A percentile compares a stretch with the other conserved stretches of the same genome.
Evolutionary conservation across 2,113 vertebrate species (phyloP).

Genomic region (Cyprinodon tularosa): DNA sequence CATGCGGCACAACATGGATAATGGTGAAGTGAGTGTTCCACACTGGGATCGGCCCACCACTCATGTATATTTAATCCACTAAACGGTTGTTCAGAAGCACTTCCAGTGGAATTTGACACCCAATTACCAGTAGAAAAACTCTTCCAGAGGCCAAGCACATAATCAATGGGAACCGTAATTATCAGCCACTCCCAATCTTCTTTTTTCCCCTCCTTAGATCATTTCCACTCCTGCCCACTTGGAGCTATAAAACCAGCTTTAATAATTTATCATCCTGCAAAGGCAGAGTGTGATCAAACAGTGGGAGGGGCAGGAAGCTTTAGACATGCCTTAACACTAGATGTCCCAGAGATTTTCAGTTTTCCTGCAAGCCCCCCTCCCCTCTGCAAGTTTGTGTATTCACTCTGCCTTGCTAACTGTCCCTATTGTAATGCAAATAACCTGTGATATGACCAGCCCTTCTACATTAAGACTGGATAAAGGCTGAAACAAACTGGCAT

Average conservation of each 20-base stretch:
- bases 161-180: constrained; percentile 59
- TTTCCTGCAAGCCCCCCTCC: too few species aligned
- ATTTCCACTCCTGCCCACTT: constrained; percentile 22
- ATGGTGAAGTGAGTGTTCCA: constrained; percentile 40
- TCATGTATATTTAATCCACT: constrained; percentile 72
- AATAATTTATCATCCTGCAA: constrained; percentile 51
- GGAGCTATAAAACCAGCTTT: constrained; percentile 35
- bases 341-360: too few species aligned
- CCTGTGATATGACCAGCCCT: too few species aligned
- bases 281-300: constrained; percentile 29
- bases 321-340: not conserved
- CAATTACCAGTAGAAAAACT: constrained; percentile 53
- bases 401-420: too few species aligned
- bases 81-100: constrained; percentile 60
- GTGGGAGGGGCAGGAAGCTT: not conserved
- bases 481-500: too few species aligned
- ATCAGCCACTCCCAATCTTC: constrained; percentile 35
- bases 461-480: too few species aligned
- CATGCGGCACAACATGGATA: constrained; percentile 27
- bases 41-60: constrained; percentile 16
- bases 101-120: constrained; percentile 51
- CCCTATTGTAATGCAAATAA: too few species aligned
- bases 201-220: constrained; percentile 12
- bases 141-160: constrained; percentile 33
- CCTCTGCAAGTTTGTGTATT: too few species aligned